A percentile compares a stretch with the other conserved stretches of the same genome.
These are phyloP conservation scores for Campylomormyrus numenius DNA, from an alignment of 2,113 vertebrate genomes.

Conservation along the genomic window DNA sequence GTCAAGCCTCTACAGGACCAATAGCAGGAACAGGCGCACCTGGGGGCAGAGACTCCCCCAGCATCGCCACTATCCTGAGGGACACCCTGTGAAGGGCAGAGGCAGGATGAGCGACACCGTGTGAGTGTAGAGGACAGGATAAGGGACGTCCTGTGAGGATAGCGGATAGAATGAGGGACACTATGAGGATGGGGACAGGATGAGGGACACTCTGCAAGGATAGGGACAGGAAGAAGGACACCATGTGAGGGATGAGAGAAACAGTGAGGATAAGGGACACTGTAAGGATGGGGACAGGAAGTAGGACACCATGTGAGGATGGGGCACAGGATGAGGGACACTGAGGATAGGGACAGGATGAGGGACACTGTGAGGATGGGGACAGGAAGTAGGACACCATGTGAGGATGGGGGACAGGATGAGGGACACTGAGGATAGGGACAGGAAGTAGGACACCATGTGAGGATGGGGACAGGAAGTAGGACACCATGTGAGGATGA, in stretches of 20 bases:
- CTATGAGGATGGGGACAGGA: no score
- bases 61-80: neutral
- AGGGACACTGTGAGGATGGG: neutral
- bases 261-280: neutral
- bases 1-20: neutral
- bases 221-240: neutral
- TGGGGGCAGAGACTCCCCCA: slow-evolving; percentile 69
- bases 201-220: neutral
- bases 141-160: neutral
- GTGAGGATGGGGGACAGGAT: no score
- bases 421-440: neutral
- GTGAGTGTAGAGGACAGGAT: neutral
- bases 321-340: neutral
- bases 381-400: neutral
- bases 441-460: neutral
- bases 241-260: no score
- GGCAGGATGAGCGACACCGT: neutral
- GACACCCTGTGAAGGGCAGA: neutral
- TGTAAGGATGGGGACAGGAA: neutral
- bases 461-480: no score
- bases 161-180: no score
- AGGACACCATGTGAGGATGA: no score
- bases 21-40: slow-evolving; percentile 58
- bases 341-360: neutral
- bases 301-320: neutral